Evolutionary conservation across 2,888 invertebrate genomes (phyloP).

Genomic region (Melinopterus prodromus): DNA sequence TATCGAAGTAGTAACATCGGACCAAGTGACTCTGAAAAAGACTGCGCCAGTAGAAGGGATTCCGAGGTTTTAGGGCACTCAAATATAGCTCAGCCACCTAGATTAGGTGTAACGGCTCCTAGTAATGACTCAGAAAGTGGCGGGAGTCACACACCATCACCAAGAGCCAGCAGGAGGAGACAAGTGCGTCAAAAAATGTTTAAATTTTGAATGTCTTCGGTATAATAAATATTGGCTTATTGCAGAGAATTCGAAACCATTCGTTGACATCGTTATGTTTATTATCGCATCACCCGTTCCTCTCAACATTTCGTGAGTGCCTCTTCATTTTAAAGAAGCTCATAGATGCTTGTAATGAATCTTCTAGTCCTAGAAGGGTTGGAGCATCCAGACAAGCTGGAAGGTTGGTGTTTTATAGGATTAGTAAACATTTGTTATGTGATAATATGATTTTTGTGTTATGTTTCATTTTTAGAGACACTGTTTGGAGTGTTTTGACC

Average conservation of each 20-base stretch:
- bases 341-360: conserved; percentile 97
- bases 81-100: conserved; percentile 60
- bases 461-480: conserved; percentile 75
- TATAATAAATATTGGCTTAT: conserved; percentile 47
- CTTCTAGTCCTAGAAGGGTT: conserved; percentile 85
- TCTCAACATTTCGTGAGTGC: conserved; percentile 98
- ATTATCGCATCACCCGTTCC: conserved; percentile 98
- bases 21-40: conserved; percentile 89
- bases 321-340: conserved; percentile 94
- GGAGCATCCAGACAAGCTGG: conserved; percentile 87
- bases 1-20: conserved; percentile 91
- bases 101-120: conserved; percentile 71
- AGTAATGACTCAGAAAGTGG: conserved; percentile 87
- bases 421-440: background rate
- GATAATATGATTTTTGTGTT: background rate
- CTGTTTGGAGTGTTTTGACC: conserved; percentile 95
- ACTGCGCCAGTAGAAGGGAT: conserved; percentile 78
- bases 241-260: conserved; percentile 85
- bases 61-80: conserved; percentile 61
- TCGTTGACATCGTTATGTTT: conserved; percentile 97
- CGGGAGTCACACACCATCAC: conserved; percentile 87
- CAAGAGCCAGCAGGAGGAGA: conserved; percentile 80
- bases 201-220: background rate
- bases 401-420: conserved; percentile 64
- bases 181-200: conserved; percentile 64